Evolutionary conservation across 2,113 vertebrate species (phyloP).

Genomic region (Pseudolaguvia tuberculata): DNA sequence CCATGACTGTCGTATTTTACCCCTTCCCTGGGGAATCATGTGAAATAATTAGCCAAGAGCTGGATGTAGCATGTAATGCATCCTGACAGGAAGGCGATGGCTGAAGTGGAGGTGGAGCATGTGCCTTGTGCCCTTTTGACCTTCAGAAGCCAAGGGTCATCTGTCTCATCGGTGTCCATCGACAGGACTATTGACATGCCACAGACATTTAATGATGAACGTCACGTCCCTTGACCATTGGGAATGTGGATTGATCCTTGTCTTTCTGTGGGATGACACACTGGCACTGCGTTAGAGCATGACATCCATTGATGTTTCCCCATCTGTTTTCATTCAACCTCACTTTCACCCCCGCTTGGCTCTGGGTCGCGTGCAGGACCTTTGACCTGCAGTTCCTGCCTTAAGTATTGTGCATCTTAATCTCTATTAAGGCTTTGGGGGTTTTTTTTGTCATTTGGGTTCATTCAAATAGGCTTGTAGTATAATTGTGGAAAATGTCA

Average conservation of each 20-base stretch:
- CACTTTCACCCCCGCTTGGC: constrained; percentile 57
- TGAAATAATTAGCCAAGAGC: constrained; percentile 56
- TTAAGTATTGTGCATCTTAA: constrained; percentile 32
- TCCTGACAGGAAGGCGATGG: constrained; percentile 41
- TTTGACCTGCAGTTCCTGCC: not conserved
- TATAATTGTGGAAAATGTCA: not conserved
- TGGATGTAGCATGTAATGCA: constrained; percentile 50
- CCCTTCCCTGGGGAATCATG: constrained; percentile 56
- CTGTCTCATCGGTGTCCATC: constrained; percentile 38
- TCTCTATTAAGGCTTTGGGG: constrained; percentile 19
- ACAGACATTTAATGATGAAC: constrained; percentile 51
- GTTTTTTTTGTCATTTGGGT: not conserved
- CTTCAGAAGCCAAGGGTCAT: constrained; percentile 51
- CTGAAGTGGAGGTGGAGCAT: constrained; percentile 35
- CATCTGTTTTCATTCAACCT: constrained; percentile 49
- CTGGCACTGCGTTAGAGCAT: constrained; percentile 24
- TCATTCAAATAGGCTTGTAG: not conserved
- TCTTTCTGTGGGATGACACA: constrained; percentile 53
- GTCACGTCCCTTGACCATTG: not conserved
- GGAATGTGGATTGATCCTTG: constrained; percentile 52
- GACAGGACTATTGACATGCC: constrained; percentile 57
- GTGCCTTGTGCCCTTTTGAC: constrained; percentile 43
- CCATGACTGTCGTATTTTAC: constrained; percentile 46
- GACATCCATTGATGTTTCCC: constrained; percentile 53
- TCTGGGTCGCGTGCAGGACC: constrained; percentile 49